These are phyloP conservation scores for Lacerta agilis DNA, from an alignment of 2,797 vertebrate species.

Conservation along the genomic window DNA sequence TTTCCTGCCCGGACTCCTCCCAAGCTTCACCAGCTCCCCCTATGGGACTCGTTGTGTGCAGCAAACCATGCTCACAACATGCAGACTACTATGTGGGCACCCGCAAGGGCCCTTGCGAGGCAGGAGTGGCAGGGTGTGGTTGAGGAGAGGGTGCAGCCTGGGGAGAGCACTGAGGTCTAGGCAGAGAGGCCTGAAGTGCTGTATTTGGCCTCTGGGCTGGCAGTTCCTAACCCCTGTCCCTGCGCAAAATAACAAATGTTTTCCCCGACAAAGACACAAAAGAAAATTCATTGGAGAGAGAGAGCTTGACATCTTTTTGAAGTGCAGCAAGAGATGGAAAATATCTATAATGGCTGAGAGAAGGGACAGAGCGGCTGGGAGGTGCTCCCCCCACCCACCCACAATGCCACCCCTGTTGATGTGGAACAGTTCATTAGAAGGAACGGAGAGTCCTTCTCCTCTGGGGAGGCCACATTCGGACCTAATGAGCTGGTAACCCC, in stretches of 20 bases:
- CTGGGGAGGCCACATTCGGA: slow-evolving; percentile 21
- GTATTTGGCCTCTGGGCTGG: too few relatives aligned
- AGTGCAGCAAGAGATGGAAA: neutral
- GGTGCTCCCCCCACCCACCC: neutral
- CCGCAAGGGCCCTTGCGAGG: neutral
- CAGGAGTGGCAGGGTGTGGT: too few relatives aligned
- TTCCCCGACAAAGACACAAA: neutral
- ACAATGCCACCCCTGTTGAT: neutral
- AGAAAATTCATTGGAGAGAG: too few relatives aligned
- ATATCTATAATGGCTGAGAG: neutral
- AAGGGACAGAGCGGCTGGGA: neutral
- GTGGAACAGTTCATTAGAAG: slow-evolving; percentile 16
- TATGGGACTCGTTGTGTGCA: too few relatives aligned
- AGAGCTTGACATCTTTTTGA: neutral
- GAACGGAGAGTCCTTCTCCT: neutral
- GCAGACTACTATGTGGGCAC: neutral
- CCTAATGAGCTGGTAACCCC: slow-evolving; percentile 33
- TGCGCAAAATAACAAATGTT: neutral
- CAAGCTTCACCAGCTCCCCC: neutral
- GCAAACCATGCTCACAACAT: neutral
- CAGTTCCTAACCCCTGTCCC: too few relatives aligned
- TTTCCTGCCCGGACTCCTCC: too few relatives aligned
- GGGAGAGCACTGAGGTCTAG: too few relatives aligned
- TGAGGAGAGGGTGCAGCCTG: too few relatives aligned
- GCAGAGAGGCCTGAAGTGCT: too few relatives aligned